Conservation (phyloP, 2,888 invertebrate genomes). For the Apotomis capreana region DNA sequence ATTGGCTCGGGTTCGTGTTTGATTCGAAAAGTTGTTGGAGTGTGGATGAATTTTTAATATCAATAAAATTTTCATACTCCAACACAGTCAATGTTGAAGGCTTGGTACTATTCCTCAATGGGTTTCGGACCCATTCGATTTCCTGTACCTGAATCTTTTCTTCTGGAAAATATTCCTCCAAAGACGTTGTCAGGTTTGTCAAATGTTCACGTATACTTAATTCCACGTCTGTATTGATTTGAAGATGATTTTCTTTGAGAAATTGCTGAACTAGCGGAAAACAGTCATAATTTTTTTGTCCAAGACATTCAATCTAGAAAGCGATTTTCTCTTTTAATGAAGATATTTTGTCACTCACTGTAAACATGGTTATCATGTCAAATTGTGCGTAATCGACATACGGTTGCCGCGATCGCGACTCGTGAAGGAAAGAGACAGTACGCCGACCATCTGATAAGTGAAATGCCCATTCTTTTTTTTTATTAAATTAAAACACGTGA, state of each 20-base stretch:
- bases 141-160: conserved; percentile 1
- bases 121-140: not conserved
- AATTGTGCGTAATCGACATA: too few species aligned
- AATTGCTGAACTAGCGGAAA: not conserved
- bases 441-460: not conserved
- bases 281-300: conserved; percentile 2
- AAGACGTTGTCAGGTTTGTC: conserved; percentile 1
- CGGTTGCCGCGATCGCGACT: too few species aligned
- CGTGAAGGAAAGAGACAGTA: not conserved
- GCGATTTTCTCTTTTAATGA: conserved; percentile 21
- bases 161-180: conserved; percentile 5
- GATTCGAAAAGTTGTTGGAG: not conserved
- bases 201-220: too few species aligned
- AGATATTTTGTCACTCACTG: conserved; percentile 28
- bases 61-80: conserved; percentile 9
- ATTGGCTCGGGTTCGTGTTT: too few species aligned
- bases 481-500: conserved; percentile 5
- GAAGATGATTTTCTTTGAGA: not conserved
- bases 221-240: not conserved
- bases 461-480: not conserved
- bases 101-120: not conserved
- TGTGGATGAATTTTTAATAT: conserved; percentile 8
- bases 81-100: conserved; percentile 10
- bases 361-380: conserved; percentile 1
- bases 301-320: conserved; percentile 22